Evolutionary conservation across 1,140 invertebrate species (phyloP).

Genomic region (Penaeus japonicus): DNA sequence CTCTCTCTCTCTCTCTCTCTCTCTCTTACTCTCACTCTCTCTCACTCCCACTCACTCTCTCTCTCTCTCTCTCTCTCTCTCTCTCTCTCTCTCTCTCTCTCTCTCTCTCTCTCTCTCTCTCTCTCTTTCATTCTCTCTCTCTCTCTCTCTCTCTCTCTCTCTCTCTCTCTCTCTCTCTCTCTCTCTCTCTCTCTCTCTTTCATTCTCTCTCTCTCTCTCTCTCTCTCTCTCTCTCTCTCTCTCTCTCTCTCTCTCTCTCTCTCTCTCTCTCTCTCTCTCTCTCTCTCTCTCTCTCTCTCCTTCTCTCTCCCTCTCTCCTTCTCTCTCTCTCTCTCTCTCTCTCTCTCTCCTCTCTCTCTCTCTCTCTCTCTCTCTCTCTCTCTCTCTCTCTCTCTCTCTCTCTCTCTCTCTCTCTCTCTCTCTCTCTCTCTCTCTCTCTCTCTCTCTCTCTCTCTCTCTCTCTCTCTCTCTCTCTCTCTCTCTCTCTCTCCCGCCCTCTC

Average conservation of each 20-base stretch:
- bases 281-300: not conserved
- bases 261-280: slow-evolving; percentile 17
- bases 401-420: not conserved
- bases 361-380: slow-evolving; percentile 22
- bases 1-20: not conserved
- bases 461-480: not conserved
- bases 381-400: slow-evolving; percentile 9
- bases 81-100: not conserved
- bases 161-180: slow-evolving; percentile 12
- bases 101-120: not conserved
- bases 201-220: not conserved
- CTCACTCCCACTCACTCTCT: not conserved
- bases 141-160: not conserved
- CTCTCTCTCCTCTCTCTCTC: not conserved
- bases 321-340: not conserved
- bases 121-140: not conserved
- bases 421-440: not conserved
- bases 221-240: not conserved
- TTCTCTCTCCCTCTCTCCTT: not conserved
- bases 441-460: not conserved
- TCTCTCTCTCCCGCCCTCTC: not conserved
- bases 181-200: slow-evolving; percentile 14
- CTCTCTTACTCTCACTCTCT: not conserved
- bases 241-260: not conserved
- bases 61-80: not conserved